Evolutionary conservation across 2,113 vertebrate species (phyloP).

Genomic region (Bostrychus sinensis): DNA sequence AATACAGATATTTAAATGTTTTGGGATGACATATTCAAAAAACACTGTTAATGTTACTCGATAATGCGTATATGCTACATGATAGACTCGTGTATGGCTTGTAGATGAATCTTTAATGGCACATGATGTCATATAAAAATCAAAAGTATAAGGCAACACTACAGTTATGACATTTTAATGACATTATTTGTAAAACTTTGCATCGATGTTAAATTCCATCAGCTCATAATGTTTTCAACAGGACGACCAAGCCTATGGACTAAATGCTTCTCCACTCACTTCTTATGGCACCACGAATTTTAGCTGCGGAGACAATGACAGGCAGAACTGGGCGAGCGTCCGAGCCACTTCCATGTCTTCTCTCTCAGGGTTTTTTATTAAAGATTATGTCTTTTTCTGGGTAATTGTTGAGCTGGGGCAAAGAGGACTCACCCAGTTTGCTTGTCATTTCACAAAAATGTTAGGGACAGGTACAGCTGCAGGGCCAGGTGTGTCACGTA

Average conservation of each 20-base stretch:
- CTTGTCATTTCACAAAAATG: slow-evolving; percentile 63
- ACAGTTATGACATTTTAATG: slow-evolving; percentile 75
- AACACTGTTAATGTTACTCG: slow-evolving; percentile 14
- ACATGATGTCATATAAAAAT: background rate
- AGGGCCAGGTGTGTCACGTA: slow-evolving; percentile 39
- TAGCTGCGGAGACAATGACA: slow-evolving; percentile 84
- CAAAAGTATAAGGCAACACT: slow-evolving; percentile 41
- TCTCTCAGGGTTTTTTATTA: background rate
- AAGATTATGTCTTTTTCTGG: no score
- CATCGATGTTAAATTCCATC: slow-evolving; percentile 88
- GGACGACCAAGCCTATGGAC: slow-evolving; percentile 76
- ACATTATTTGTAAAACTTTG: slow-evolving; percentile 84
- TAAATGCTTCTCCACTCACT: slow-evolving; percentile 74
- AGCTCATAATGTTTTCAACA: slow-evolving; percentile 83
- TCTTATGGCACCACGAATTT: slow-evolving; percentile 83
- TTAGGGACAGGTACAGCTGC: slow-evolving; percentile 24
- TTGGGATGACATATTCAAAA: no score
- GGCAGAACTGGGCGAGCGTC: slow-evolving; percentile 85
- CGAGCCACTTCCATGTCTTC: background rate
- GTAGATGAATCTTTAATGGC: slow-evolving; percentile 9
- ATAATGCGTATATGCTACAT: background rate
- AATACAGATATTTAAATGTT: slow-evolving; percentile 22
- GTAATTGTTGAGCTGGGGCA: no score
- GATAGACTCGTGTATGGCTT: background rate
- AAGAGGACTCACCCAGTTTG: slow-evolving; percentile 40